Evolutionary conservation across 2,113 vertebrate genomes (phyloP).

Genomic region (Elgaria multicarinata): DNA sequence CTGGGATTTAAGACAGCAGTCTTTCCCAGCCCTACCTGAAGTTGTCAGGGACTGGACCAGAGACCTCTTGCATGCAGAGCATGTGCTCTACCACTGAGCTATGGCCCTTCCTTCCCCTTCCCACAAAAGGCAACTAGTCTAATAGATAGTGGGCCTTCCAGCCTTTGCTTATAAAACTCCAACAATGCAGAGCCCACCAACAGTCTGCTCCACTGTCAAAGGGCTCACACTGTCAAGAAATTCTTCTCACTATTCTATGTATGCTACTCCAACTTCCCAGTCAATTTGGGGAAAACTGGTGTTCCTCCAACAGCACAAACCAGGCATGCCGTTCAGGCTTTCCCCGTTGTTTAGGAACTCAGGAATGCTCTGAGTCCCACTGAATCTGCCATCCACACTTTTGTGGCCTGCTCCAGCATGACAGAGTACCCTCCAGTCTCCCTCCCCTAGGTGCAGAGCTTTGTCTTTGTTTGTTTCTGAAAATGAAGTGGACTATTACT

Average conservation of each 20-base stretch:
- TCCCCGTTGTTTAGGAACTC: neutral
- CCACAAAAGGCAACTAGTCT: too few species aligned
- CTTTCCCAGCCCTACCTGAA: too few species aligned
- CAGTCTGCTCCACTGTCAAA: neutral
- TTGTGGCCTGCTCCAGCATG: neutral
- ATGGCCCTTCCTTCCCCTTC: too few species aligned
- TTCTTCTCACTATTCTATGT: neutral
- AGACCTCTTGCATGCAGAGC: too few species aligned
- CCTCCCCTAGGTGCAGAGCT: neutral
- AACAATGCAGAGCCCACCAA: too few species aligned
- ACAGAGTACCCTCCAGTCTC: too few species aligned
- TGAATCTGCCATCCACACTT: neutral
- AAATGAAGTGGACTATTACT: neutral
- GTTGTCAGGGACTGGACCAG: too few species aligned
- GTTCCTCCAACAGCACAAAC: neutral
- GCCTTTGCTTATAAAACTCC: too few species aligned
- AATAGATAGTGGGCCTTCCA: too few species aligned
- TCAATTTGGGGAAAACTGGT: neutral
- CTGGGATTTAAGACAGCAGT: too few species aligned
- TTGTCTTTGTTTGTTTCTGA: neutral
- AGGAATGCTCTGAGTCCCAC: neutral
- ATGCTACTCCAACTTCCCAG: neutral
- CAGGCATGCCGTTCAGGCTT: neutral
- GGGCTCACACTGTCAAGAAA: neutral
- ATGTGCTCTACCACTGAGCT: too few species aligned